A percentile compares a stretch with the other conserved stretches of the same genome.
Evolutionary conservation across 2,888 invertebrate genomes (phyloP).

Genomic region (Aspidiotus destructor): DNA sequence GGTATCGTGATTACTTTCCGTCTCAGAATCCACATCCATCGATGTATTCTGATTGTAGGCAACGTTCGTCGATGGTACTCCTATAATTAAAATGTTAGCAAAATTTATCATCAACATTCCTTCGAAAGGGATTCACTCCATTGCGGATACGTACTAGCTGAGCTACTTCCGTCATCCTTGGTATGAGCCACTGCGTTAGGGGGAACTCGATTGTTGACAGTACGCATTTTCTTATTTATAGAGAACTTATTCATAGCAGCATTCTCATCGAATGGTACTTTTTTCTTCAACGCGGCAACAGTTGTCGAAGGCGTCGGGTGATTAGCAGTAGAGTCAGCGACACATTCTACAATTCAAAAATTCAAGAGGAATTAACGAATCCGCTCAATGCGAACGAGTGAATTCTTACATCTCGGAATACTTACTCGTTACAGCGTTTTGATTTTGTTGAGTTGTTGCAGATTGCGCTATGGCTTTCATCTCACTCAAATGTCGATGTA

Average conservation of each 20-base stretch:
- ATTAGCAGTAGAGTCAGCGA: constrained; percentile 19
- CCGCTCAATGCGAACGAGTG: neutral
- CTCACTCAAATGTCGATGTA: constrained; percentile 27
- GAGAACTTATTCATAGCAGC: constrained; percentile 19
- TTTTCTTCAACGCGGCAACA: constrained; percentile 20
- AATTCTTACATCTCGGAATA: neutral
- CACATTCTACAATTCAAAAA: constrained; percentile 11
- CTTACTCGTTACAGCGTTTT: constrained; percentile 25
- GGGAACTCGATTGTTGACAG: constrained; percentile 23
- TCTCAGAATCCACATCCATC: constrained; percentile 94
- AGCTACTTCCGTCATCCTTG: constrained; percentile 19
- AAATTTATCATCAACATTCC: constrained; percentile 4
- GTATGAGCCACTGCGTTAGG: constrained; percentile 15
- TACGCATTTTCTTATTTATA: constrained; percentile 24
- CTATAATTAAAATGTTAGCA: constrained; percentile 36
- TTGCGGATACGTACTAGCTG: constrained; percentile 13
- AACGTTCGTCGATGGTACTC: constrained; percentile 37
- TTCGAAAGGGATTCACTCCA: neutral
- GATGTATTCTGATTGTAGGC: constrained; percentile 44
- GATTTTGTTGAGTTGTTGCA: constrained; percentile 15
- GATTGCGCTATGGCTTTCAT: constrained; percentile 24
- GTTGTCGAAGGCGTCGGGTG: constrained; percentile 19
- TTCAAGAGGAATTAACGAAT: neutral
- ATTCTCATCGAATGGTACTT: constrained; percentile 18
- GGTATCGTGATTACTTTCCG: constrained; percentile 97